phyloP scores from a whole-genome alignment of 2,797 vertebrate genomes.

The Enteromius mattozi region DNA sequence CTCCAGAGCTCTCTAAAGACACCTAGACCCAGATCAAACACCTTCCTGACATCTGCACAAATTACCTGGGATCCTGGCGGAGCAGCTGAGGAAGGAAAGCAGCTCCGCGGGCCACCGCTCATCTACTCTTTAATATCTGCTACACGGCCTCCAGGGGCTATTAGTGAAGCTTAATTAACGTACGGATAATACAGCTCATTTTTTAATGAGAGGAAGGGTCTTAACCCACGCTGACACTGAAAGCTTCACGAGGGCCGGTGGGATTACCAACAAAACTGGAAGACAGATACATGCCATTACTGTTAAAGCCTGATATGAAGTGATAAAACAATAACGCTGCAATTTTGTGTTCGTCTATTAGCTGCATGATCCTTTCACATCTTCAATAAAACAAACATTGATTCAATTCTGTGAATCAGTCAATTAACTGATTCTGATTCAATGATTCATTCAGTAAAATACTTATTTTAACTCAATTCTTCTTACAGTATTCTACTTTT shows the following conservation, averaged over 20 bases:
- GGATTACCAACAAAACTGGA: conserved; percentile 1
- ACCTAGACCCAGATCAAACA: background rate
- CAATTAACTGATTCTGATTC: background rate
- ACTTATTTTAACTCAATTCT: background rate
- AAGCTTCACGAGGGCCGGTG: background rate
- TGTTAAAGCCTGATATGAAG: background rate
- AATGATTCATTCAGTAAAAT: background rate
- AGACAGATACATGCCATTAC: background rate
- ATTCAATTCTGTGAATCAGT: background rate
- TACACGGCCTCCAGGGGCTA: conserved; percentile 63
- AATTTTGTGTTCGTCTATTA: background rate
- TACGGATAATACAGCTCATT: conserved; percentile 62
- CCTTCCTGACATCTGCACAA: conserved; percentile 20
- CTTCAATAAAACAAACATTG: background rate
- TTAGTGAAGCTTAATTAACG: conserved; percentile 73
- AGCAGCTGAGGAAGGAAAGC: conserved; percentile 52
- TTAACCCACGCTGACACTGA: conserved; percentile 18
- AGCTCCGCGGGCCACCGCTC: conserved; percentile 45
- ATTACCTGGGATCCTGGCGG: conserved; percentile 63
- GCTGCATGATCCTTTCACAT: background rate
- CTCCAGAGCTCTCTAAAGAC: background rate
- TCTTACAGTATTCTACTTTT: background rate
- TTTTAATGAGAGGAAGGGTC: conserved; percentile 56
- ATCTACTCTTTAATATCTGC: conserved; percentile 68
- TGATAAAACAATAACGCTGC: background rate